Conservation (phyloP, 1,140 invertebrate genomes). For the Hyles euphorbiae region DNA sequence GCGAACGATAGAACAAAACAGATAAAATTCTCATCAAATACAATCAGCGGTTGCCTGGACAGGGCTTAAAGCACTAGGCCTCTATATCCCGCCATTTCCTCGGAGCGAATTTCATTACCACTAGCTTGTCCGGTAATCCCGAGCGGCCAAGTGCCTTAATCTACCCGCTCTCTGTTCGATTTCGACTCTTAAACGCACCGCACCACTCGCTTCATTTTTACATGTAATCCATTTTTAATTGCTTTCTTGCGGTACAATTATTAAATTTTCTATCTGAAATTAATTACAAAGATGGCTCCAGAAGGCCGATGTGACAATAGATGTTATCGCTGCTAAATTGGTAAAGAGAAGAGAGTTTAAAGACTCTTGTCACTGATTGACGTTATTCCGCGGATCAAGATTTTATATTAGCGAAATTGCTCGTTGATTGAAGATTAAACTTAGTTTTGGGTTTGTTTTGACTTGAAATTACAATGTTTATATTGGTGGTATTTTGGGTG, state of each 20-base stretch:
- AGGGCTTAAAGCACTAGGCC: constrained; percentile 63
- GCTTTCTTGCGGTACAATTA: constrained; percentile 51
- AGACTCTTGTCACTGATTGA: constrained; percentile 46
- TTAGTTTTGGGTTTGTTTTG: background rate
- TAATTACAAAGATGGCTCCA: constrained; percentile 58
- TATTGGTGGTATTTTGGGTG: no score
- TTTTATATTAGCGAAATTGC: constrained; percentile 35
- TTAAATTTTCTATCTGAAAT: constrained; percentile 64
- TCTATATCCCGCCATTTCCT: constrained; percentile 56
- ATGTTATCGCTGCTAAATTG: constrained; percentile 60
- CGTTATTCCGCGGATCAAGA: constrained; percentile 47
- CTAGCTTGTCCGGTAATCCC: constrained; percentile 64
- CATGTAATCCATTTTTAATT: constrained; percentile 73
- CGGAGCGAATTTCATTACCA: constrained; percentile 71
- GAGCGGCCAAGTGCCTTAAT: constrained; percentile 63
- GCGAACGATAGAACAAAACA: constrained; percentile 49
- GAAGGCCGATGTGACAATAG: constrained; percentile 53
- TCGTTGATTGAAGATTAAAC: background rate
- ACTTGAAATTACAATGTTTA: no score
- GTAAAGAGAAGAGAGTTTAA: constrained; percentile 48
- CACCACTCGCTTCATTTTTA: constrained; percentile 66
- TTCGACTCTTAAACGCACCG: constrained; percentile 62
- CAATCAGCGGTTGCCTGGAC: constrained; percentile 62
- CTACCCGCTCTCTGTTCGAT: constrained; percentile 59
- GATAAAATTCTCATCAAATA: constrained; percentile 72